Percentiles rank a stretch among this genome's conserved stretches.
Evolutionary conservation across 30 jellyfish, hydroid and myxozoan species (phyloP).

Genomic region (Hydra vulgaris): DNA sequence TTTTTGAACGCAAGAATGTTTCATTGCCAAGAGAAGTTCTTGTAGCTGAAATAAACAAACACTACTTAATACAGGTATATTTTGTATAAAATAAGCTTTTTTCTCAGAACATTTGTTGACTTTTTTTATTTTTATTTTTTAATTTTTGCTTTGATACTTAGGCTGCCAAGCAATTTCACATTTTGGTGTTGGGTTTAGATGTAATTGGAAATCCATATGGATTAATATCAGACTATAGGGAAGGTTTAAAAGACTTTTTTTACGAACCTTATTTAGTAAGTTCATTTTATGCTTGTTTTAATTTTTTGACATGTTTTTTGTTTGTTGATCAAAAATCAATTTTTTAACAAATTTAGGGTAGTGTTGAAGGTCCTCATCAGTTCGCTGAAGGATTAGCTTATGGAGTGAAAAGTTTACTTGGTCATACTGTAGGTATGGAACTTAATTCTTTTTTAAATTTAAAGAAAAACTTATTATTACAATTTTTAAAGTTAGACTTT

Average conservation of each 20-base stretch:
- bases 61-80: constrained; percentile 35
- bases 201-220: constrained; percentile 64
- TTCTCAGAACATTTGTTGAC: neutral
- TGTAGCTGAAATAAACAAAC: constrained; percentile 38
- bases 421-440: constrained; percentile 51
- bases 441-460: no score
- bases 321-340: neutral
- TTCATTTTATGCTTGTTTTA: no score
- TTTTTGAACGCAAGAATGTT: constrained; percentile 25
- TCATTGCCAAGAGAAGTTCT: constrained; percentile 24
- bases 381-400: constrained; percentile 56
- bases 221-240: constrained; percentile 40
- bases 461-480: no score
- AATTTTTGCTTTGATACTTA: neutral
- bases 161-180: constrained; percentile 58
- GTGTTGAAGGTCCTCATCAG: constrained; percentile 53
- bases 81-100: no score
- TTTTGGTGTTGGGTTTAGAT: constrained; percentile 51
- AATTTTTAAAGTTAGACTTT: no score
- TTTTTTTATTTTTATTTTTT: neutral
- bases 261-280: constrained; percentile 20
- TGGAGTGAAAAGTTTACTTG: constrained; percentile 59
- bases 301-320: no score
- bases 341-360: constrained; percentile 29
- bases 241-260: constrained; percentile 49